Conservation (phyloP, 1,140 invertebrate species). For the Drosophila willistoni region DNA sequence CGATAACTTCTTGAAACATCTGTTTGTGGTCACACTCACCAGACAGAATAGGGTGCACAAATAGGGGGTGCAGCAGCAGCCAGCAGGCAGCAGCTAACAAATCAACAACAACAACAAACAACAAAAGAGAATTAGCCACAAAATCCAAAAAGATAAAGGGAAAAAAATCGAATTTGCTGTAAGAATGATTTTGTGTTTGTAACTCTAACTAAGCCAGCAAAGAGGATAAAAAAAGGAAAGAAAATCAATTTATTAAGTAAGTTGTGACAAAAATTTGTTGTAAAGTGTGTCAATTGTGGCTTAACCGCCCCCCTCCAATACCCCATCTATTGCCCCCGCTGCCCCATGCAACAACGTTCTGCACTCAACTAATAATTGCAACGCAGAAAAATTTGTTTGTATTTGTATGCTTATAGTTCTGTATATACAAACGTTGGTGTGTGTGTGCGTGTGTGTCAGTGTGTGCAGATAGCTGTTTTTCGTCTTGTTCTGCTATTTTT, state of each 20-base stretch:
- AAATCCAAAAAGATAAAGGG: slow-evolving; percentile 14
- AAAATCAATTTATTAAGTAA: slow-evolving; percentile 17
- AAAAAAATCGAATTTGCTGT: slow-evolving; percentile 22
- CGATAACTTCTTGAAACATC: too few species aligned
- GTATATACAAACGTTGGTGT: background rate
- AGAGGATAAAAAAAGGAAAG: background rate
- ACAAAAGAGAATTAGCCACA: slow-evolving; percentile 17
- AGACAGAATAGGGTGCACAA: slow-evolving; percentile 7
- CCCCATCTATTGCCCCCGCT: background rate
- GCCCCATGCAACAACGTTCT: background rate
- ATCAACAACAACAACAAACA: slow-evolving; percentile 17
- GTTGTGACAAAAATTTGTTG: slow-evolving; percentile 8
- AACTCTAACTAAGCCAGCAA: background rate
- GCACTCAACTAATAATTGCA: slow-evolving; percentile 19
- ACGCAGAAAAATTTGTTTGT: slow-evolving; percentile 29
- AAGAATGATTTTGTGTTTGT: slow-evolving; percentile 13
- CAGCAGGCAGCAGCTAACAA: slow-evolving; percentile 2
- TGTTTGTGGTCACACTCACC: slow-evolving; percentile 8
- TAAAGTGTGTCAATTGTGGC: slow-evolving; percentile 4
- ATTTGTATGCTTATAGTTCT: background rate
- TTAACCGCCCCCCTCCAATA: background rate
- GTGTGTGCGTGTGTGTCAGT: slow-evolving; percentile 16
- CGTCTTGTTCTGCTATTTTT: slow-evolving; percentile 3
- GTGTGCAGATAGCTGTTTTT: slow-evolving; percentile 17
- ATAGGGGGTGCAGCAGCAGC: slow-evolving; percentile 1